Conservation (phyloP, 2,113 vertebrate species). For the Saguinus imperator region DNA sequence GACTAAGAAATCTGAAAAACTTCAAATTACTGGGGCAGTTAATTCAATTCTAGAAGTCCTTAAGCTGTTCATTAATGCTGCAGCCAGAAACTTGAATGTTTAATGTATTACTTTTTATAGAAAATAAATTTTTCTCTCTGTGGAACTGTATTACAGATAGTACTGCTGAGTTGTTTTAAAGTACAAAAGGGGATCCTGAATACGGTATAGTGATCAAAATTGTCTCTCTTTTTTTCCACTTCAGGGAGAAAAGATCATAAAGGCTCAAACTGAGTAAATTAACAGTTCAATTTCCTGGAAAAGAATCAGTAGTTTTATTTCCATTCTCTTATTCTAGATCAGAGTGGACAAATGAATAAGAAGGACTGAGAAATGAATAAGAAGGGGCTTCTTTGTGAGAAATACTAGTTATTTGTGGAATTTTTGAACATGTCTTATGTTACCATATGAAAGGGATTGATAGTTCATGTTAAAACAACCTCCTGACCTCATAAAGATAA, state of each 20-base stretch:
- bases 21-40: conserved; percentile 9
- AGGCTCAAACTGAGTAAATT: not conserved
- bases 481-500: not conserved
- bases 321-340: not conserved
- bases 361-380: not conserved
- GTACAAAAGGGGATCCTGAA: not conserved
- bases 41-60: conserved; percentile 51
- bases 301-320: not conserved
- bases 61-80: conserved; percentile 36
- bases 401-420: not conserved
- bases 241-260: not conserved
- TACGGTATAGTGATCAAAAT: not conserved
- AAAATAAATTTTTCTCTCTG: conserved; percentile 46
- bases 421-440: not conserved
- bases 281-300: not conserved
- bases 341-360: not conserved
- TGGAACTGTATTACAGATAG: not conserved
- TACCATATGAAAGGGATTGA: not conserved
- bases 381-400: not conserved
- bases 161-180: not conserved
- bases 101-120: conserved; percentile 29
- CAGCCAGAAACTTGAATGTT: conserved; percentile 23
- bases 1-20: conserved; percentile 28
- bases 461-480: not conserved
- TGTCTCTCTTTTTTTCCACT: not conserved